phyloP scores from a whole-genome alignment of 2,888 invertebrate genomes.

The Epirrhoe tristata region DNA sequence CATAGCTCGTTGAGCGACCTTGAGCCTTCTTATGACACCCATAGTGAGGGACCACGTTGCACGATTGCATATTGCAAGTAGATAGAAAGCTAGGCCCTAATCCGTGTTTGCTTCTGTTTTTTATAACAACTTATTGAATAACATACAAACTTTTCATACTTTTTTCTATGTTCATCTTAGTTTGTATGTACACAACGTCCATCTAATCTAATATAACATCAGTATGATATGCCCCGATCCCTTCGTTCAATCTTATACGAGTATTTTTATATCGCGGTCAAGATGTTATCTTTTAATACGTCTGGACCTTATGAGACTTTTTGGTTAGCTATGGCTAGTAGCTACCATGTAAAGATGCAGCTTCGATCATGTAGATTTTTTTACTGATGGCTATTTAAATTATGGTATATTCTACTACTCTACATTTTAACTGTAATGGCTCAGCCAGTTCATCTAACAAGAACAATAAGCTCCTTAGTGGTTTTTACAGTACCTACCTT shows the following conservation, averaged over 20 bases:
- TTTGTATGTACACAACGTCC: slow-evolving; percentile 44
- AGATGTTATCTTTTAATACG: slow-evolving; percentile 73
- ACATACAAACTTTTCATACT: too few species aligned
- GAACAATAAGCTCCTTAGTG: too few species aligned
- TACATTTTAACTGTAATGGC: too few species aligned
- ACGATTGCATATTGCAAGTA: too few species aligned
- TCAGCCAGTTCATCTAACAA: too few species aligned
- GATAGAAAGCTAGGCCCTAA: too few species aligned
- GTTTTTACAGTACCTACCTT: background rate
- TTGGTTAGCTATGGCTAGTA: background rate
- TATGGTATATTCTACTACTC: too few species aligned
- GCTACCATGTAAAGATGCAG: background rate
- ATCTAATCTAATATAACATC: slow-evolving; percentile 22
- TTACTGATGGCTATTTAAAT: background rate
- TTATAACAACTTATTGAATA: too few species aligned
- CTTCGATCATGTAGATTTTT: background rate
- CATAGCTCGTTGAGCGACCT: too few species aligned
- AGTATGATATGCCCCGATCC: slow-evolving; percentile 29
- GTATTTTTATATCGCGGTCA: slow-evolving; percentile 66
- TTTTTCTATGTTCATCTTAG: background rate
- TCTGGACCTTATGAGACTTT: slow-evolving; percentile 32
- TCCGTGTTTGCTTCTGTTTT: too few species aligned
- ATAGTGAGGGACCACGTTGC: too few species aligned
- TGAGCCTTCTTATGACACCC: too few species aligned
- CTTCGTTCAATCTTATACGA: slow-evolving; percentile 59